These are phyloP conservation scores for Gastrophysa polygoni DNA, from an alignment of 2,888 invertebrate species.

Conservation along the genomic window DNA sequence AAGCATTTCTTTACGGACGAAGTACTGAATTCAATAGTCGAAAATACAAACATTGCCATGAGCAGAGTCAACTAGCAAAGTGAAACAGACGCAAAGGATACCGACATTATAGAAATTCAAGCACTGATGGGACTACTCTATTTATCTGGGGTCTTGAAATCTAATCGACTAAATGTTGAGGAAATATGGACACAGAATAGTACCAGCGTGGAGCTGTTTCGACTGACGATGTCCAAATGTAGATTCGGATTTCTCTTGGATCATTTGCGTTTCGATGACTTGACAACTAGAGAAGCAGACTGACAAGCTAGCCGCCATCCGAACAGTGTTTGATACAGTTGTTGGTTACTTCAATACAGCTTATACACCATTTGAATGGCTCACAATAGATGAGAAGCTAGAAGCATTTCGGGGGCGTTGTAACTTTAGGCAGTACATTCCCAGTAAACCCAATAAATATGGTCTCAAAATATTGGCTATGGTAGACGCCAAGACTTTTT, in stretches of 20 bases:
- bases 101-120: slow-evolving; percentile 28
- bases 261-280: slow-evolving; percentile 4
- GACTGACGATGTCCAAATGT: slow-evolving; percentile 8
- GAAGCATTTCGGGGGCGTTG: slow-evolving; percentile 13
- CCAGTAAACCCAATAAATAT: slow-evolving; percentile 2
- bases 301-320: slow-evolving; percentile 9
- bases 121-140: slow-evolving; percentile 28
- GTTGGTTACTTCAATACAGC: background rate
- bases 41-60: slow-evolving; percentile 26
- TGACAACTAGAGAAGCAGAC: background rate
- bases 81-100: slow-evolving; percentile 1
- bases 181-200: background rate
- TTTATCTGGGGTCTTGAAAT: slow-evolving; percentile 16
- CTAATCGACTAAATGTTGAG: slow-evolving; percentile 7
- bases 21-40: slow-evolving; percentile 31
- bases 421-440: background rate
- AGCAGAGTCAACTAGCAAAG: background rate
- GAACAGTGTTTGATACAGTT: slow-evolving; percentile 8
- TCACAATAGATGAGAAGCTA: slow-evolving; percentile 10
- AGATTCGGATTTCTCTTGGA: slow-evolving; percentile 9
- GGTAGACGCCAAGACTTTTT: slow-evolving; percentile 3
- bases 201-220: slow-evolving; percentile 22
- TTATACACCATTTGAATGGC: slow-evolving; percentile 1
- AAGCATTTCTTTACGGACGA: slow-evolving; percentile 13
- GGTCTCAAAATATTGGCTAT: background rate